phyloP scores from a whole-genome alignment of 1,140 invertebrate genomes.

The Mizuhopecten yessoensis region DNA sequence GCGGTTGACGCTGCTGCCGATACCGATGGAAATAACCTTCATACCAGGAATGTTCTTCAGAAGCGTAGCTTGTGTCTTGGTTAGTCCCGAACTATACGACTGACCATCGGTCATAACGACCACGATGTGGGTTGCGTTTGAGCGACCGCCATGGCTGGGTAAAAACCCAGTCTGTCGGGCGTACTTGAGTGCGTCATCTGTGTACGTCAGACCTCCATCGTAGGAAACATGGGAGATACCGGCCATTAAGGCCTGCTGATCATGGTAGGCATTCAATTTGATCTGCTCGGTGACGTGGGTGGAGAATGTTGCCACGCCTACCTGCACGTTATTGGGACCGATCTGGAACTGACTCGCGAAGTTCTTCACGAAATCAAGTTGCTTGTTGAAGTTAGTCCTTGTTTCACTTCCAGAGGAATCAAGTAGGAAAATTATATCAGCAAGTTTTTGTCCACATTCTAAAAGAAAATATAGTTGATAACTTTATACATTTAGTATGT shows the following conservation, averaged over 20 bases:
- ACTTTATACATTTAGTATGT: no score
- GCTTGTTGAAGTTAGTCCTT: conserved; percentile 61
- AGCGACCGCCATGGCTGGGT: conserved; percentile 53
- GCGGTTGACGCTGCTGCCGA: conserved; percentile 57
- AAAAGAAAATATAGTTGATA: not conserved
- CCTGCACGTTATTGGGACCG: conserved; percentile 60
- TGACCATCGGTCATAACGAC: conserved; percentile 63
- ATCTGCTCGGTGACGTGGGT: conserved; percentile 50
- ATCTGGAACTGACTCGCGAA: conserved; percentile 66
- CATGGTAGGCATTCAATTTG: conserved; percentile 50
- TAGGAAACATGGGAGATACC: conserved; percentile 58
- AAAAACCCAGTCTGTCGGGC: conserved; percentile 51
- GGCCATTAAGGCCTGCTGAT: conserved; percentile 29
- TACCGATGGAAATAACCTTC: conserved; percentile 65
- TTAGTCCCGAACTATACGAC: conserved; percentile 48
- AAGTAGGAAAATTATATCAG: conserved; percentile 70
- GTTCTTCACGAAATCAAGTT: conserved; percentile 65
- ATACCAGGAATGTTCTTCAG: conserved; percentile 47
- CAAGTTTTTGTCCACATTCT: conserved; percentile 55
- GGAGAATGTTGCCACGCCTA: conserved; percentile 64
- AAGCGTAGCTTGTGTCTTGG: conserved; percentile 47
- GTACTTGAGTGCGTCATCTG: conserved; percentile 56
- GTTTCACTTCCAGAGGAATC: conserved; percentile 70
- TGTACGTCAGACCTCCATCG: conserved; percentile 60
- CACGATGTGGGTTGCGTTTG: conserved; percentile 55